Evolutionary conservation across 1,140 invertebrate genomes (phyloP).

Genomic region (Thereuonema tuberculata): DNA sequence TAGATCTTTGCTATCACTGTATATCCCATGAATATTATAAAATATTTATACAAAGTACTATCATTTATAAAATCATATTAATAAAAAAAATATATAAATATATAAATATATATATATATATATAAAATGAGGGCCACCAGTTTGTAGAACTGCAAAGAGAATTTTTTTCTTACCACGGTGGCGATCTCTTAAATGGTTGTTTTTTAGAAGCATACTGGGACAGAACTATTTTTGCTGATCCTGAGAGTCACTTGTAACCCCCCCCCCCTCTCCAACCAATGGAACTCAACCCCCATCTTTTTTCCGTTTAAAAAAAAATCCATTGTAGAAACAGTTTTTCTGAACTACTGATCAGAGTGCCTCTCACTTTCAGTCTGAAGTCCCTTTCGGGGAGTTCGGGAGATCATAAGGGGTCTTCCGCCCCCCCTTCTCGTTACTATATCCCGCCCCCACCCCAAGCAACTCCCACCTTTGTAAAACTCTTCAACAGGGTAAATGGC

Average conservation of each 20-base stretch:
- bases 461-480: neutral
- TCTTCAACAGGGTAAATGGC: neutral
- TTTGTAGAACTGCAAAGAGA: constrained; percentile 8
- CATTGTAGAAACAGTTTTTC: neutral
- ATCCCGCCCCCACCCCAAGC: neutral
- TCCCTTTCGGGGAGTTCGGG: too few relatives aligned
- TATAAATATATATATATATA: neutral
- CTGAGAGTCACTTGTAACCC: neutral
- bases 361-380: neutral
- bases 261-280: neutral
- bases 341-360: constrained; percentile 3
- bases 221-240: constrained; percentile 8
- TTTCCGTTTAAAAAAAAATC: neutral
- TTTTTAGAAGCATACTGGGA: neutral
- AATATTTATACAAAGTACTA: constrained; percentile 6
- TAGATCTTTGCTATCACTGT: constrained; percentile 8
- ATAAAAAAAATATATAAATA: neutral
- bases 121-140: neutral
- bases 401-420: neutral
- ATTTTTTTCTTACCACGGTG: constrained; percentile 3
- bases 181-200: neutral
- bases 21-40: neutral
- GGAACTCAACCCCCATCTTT: neutral
- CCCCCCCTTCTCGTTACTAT: neutral
- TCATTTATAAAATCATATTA: constrained; percentile 7